These are phyloP conservation scores for Alligator mississippiensis DNA, from an alignment of 2,113 vertebrate genomes.

Conservation along the genomic window DNA sequence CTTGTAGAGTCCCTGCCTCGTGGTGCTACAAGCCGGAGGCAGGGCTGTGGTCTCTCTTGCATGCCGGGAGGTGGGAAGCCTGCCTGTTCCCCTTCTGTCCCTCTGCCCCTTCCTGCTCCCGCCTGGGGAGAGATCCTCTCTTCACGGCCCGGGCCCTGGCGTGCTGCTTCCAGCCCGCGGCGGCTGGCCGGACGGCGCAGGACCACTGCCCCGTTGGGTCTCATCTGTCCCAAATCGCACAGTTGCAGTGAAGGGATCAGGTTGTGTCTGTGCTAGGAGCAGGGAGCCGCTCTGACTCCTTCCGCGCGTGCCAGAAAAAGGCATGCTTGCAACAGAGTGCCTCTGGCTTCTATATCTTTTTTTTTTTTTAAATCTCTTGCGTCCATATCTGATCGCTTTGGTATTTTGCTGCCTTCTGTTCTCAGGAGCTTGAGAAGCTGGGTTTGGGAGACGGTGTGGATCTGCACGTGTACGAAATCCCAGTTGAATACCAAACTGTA, in stretches of 20 bases:
- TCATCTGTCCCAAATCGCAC: too few species aligned
- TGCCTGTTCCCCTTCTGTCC: too few species aligned
- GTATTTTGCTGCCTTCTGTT: neutral
- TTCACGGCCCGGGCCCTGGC: too few species aligned
- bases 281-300: neutral
- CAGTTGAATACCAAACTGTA: constrained; percentile 93
- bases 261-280: neutral
- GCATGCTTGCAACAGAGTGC: rapidly evolving
- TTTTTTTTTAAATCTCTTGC: neutral
- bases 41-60: neutral
- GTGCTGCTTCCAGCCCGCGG: too few species aligned
- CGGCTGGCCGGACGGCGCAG: too few species aligned
- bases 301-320: neutral
- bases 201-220: too few species aligned
- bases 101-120: too few species aligned
- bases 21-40: neutral
- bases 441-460: constrained; percentile 87
- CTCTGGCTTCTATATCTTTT: neutral
- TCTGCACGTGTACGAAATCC: constrained; percentile 90
- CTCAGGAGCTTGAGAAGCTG: constrained; percentile 89
- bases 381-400: rapidly evolving
- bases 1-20: neutral
- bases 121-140: too few species aligned
- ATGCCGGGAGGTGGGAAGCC: neutral
- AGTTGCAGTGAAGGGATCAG: neutral